Base-by-base conservation (phyloP, 2,888 invertebrate species). In the Lasioglossum figueresi region DNA sequence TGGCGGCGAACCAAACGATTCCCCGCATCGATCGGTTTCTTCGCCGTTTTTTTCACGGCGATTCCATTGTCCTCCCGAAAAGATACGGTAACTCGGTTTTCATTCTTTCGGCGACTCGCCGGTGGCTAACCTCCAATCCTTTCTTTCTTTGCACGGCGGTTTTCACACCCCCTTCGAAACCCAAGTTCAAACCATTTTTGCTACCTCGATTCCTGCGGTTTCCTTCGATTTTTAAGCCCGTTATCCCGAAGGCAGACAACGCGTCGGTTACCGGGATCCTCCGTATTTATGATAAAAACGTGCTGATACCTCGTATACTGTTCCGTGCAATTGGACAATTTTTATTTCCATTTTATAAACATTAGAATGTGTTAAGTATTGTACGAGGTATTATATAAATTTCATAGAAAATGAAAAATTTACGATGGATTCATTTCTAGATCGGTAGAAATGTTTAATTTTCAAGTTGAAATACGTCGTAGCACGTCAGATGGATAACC, bases 1-100 rank as follows among this genome's bases (percentile, higher is more conserved):
- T 81, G 12, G 31, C 45, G 37, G 59, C 27, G 5, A 5, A 59
- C 59, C 27, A 56, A 71, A 66, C 56, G 68, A 71, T 40, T 23
- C 59, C 16, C 5, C 19, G 16, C 19, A 52, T 75, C 80, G 52
- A 80, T 75, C 68, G 16, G 12, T 27, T 56, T 45, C n/a, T 19
- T 68, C 23, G 4, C 3, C 12, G 37, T 68, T 37, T 37, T 37
- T 37, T n/a, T 10, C 37, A 37, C 10, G 23, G 10, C 19, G 66
- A 34, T 19, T 66, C 34, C 66, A 27, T 59, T 27, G 59, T 59
- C 27, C 27, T 14, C 27, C 59, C 27, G 27, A 27, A 14, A 27
- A 59, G 27, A 5, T 14, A 59, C 16, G 59, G 4, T 27, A 14
- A 14, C 59, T n/a, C 59, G 27, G 14, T 14, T 16, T 16, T 66